Conservation (phyloP, 2,113 vertebrate genomes). For the Cygnus buccinator region DNA sequence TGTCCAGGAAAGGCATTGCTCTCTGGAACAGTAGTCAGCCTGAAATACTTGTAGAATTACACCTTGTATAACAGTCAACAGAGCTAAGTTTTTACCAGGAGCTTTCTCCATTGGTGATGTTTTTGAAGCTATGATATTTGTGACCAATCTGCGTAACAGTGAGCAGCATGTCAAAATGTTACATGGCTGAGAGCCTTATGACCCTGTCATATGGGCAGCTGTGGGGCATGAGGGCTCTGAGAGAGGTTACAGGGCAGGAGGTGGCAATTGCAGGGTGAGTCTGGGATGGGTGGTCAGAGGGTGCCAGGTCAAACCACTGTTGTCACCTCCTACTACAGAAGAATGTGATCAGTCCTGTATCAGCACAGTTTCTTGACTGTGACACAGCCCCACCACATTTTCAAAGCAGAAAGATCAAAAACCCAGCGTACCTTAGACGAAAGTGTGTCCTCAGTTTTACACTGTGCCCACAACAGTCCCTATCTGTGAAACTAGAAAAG, state of each 20-base stretch:
- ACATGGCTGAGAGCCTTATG: neutral
- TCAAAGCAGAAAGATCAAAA: neutral
- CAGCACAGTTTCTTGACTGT: neutral
- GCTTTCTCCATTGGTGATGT: neutral
- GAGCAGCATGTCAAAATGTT: neutral
- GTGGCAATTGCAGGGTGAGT: neutral
- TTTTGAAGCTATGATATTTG: neutral
- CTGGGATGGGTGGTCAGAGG: neutral
- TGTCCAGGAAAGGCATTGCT: neutral
- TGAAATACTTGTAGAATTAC: neutral
- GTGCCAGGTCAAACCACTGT: neutral
- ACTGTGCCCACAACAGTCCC: neutral
- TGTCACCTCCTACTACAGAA: neutral
- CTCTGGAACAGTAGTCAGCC: neutral
- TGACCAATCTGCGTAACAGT: neutral
- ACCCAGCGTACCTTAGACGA: neutral
- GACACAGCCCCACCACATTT: neutral
- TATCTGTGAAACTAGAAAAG: neutral
- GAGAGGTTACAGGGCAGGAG: neutral
- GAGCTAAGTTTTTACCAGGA: neutral
- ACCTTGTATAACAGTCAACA: neutral
- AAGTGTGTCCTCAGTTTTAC: neutral
- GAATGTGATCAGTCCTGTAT: fast-evolving
- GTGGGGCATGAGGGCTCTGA: no score
- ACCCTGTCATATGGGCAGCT: neutral